Evolutionary conservation across 1,140 invertebrate species (phyloP), one percentile per base, ranked within the genome.

Genomic region (Bicyclus anynana): DNA sequence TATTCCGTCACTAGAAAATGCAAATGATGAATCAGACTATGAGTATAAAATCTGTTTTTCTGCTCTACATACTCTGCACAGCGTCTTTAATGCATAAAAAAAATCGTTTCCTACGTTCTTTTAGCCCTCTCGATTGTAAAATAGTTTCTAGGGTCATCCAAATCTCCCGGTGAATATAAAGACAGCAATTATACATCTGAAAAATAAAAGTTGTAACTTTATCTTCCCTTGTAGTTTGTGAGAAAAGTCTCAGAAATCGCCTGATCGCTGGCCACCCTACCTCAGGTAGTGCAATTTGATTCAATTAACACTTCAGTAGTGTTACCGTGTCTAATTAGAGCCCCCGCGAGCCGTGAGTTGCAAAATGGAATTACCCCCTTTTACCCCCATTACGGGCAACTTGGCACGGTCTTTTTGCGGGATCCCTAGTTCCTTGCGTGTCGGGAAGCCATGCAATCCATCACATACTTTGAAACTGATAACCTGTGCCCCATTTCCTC

Each of bases 301-400:
- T 69, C 67, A 69, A 69, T 69, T 69, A 69, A 60, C 64, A 49
- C 60, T 61, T 63, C 44, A 57, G 63, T 69, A 59, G 67, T 69
- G 64, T 69, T 66, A 58, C 62, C 58, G 46, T 47, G 53, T 35
- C 64, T 69, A 69, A 69, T 69, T 66, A 66, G 67, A 55, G n/a
- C 51, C 46, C 53, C 60, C 67, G 51, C 63, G 65, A 66, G 18
- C 44, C 38, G 55, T 46, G 56, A 54, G 49, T 57, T 60, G 40
- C 53, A 50, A 56, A 40, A 33, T 40, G 55, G 58, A 67, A 62
- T 62, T 67, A 56, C 52, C 51, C 27, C 18, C 44, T 17, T 47
- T 44, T 44, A 5, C 37, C 16, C 16, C 37, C 16, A 16, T 16
- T 20, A 44, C 18, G 40, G 16, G 4, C 17, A 44, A 44, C 14